Evolutionary conservation across 2,888 invertebrate genomes (phyloP).

Genomic region (Vannuccia rotundouncinata): DNA sequence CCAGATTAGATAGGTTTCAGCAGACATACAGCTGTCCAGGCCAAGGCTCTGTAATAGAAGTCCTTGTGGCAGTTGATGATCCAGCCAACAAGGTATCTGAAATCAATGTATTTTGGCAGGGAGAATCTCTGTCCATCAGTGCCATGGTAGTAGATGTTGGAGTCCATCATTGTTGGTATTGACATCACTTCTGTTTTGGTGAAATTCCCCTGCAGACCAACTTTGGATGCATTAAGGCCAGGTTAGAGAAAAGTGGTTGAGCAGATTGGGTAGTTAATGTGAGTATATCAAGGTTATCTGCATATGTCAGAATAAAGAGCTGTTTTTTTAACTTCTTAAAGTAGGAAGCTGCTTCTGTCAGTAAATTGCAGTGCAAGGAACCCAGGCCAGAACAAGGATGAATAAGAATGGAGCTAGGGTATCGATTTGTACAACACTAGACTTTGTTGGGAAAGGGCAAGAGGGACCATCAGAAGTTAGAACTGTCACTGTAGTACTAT

Average conservation of each 20-base stretch:
- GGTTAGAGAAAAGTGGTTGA: background rate
- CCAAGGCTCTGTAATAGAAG: background rate
- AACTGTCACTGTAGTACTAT: background rate
- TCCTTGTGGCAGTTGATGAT: background rate
- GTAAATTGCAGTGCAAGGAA: background rate
- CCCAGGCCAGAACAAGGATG: background rate
- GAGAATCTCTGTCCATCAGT: background rate
- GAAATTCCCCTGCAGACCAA: background rate
- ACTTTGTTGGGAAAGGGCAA: background rate
- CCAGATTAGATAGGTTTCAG: background rate
- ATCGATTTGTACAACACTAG: constrained; percentile 7
- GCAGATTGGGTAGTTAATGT: background rate
- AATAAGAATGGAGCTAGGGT: constrained; percentile 23
- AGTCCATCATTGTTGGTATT: background rate
- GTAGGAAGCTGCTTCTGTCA: constrained; percentile 1
- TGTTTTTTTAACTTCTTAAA: background rate
- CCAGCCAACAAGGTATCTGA: too few species aligned
- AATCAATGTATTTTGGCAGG: background rate
- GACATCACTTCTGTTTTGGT: background rate
- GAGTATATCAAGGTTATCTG: background rate
- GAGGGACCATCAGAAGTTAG: background rate
- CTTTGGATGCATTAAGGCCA: background rate
- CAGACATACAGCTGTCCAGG: background rate
- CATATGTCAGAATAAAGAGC: background rate
- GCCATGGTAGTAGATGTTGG: background rate